These are phyloP conservation scores for Quadroppia sp. DNA, from an alignment of 2,888 invertebrate genomes.

Conservation along the genomic window DNA sequence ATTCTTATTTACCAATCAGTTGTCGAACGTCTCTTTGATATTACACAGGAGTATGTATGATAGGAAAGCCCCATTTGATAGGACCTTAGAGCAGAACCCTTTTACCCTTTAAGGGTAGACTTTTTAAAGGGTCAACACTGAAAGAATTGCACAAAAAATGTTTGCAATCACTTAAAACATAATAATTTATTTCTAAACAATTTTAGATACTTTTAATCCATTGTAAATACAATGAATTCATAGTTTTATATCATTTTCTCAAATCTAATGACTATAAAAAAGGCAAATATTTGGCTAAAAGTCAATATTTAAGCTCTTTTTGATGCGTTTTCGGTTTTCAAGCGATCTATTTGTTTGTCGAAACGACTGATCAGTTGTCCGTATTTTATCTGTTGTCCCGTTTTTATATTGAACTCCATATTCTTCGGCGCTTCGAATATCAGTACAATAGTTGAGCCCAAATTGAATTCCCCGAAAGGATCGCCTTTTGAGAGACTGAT, in stretches of 20 bases:
- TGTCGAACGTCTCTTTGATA: no score
- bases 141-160: neutral
- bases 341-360: neutral
- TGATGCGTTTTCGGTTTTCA: neutral
- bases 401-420: constrained; percentile 67
- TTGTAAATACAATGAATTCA: neutral
- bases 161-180: neutral
- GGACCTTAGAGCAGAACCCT: no score
- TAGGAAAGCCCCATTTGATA: no score
- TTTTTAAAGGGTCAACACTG: no score
- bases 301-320: constrained; percentile 1
- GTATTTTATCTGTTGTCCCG: constrained; percentile 57
- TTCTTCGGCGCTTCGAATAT: constrained; percentile 90
- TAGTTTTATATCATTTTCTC: neutral
- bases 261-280: neutral
- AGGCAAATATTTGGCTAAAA: neutral
- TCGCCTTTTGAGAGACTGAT: constrained; percentile 68
- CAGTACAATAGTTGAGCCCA: constrained; percentile 94
- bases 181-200: constrained; percentile 22
- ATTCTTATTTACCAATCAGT: no score
- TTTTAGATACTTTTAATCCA: constrained; percentile 29
- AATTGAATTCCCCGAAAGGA: constrained; percentile 88
- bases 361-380: constrained; percentile 40
- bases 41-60: no score
- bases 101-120: no score